Evolutionary conservation across 2,797 vertebrate genomes (phyloP).

Genomic region (Anisognathus igniventris): DNA sequence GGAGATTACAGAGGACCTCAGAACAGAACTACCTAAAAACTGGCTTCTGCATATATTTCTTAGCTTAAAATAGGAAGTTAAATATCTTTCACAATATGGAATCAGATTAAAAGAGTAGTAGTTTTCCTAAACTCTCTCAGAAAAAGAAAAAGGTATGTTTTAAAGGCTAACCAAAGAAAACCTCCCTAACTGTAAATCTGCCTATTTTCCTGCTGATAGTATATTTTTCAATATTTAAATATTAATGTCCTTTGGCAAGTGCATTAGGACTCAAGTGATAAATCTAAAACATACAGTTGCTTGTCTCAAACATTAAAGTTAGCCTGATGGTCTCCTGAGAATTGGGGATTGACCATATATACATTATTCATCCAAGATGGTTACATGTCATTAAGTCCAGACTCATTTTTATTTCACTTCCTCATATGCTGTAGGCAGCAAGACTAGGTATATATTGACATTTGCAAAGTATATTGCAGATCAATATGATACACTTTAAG

Average conservation of each 20-base stretch:
- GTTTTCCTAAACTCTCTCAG: neutral
- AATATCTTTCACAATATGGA: neutral
- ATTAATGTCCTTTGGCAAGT: slow-evolving; percentile 73
- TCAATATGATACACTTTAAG: slow-evolving; percentile 65
- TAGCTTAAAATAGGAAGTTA: neutral
- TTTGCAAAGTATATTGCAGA: slow-evolving; percentile 53
- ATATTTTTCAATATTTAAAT: slow-evolving; percentile 71
- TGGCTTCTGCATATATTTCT: neutral
- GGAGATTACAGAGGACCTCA: neutral
- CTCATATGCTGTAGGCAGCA: slow-evolving; percentile 34
- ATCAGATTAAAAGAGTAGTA: neutral
- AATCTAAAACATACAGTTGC: slow-evolving; percentile 68
- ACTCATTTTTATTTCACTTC: slow-evolving; percentile 54
- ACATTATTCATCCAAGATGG: slow-evolving; percentile 71
- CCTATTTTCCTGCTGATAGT: slow-evolving; percentile 54
- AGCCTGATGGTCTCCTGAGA: slow-evolving; percentile 62
- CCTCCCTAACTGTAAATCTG: slow-evolving; percentile 25
- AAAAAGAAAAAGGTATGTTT: neutral
- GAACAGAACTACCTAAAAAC: neutral
- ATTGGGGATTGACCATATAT: slow-evolving; percentile 56
- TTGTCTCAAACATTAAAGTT: slow-evolving; percentile 72
- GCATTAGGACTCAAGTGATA: slow-evolving; percentile 70
- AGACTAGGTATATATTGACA: slow-evolving; percentile 44
- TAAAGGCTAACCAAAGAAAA: neutral
- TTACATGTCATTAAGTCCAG: slow-evolving; percentile 68